Conservation (phyloP, 37 sponge, comb jelly and placozoan species). For the Geodia barretti region DNA sequence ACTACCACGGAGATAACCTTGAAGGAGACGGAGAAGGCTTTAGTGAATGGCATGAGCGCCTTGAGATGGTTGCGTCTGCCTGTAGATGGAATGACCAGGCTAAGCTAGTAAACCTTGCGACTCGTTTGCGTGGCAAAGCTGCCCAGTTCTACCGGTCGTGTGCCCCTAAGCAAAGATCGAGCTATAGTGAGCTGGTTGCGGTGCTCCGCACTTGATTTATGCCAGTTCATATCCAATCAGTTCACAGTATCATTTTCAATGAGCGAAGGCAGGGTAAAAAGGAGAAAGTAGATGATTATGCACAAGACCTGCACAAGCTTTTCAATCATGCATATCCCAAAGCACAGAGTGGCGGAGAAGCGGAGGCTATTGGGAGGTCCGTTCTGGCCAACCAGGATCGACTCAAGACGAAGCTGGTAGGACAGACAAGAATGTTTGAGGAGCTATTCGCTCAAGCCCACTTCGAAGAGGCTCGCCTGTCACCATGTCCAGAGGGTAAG, state of each 20-base stretch:
- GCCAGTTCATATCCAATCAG: conserved; percentile 36
- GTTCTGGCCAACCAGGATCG: conserved; percentile 33
- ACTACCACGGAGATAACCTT: conserved; percentile 20
- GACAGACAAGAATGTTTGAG: conserved; percentile 22
- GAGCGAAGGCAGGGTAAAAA: conserved; percentile 13
- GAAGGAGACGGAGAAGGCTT: conserved; percentile 20
- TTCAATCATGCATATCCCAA: conserved; percentile 34
- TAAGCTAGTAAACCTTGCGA: conserved; percentile 35
- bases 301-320: conserved; percentile 38
- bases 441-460: conserved; percentile 23
- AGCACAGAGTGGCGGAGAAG: conserved; percentile 14
- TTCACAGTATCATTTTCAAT: conserved; percentile 45
- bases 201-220: conserved; percentile 35
- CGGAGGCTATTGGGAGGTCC: conserved; percentile 29
- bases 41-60: conserved; percentile 39
- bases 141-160: conserved; percentile 46
- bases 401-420: conserved; percentile 27
- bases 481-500: too few relatives aligned
- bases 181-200: conserved; percentile 16
- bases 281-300: conserved; percentile 34
- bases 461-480: conserved; percentile 37
- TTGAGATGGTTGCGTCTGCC: conserved; percentile 26
- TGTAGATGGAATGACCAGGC: conserved; percentile 32
- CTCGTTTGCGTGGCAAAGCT: conserved; percentile 37
- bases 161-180: conserved; percentile 11